These are phyloP conservation scores for Uria lomvia DNA, from an alignment of 2,113 vertebrate species.

Conservation along the genomic window DNA sequence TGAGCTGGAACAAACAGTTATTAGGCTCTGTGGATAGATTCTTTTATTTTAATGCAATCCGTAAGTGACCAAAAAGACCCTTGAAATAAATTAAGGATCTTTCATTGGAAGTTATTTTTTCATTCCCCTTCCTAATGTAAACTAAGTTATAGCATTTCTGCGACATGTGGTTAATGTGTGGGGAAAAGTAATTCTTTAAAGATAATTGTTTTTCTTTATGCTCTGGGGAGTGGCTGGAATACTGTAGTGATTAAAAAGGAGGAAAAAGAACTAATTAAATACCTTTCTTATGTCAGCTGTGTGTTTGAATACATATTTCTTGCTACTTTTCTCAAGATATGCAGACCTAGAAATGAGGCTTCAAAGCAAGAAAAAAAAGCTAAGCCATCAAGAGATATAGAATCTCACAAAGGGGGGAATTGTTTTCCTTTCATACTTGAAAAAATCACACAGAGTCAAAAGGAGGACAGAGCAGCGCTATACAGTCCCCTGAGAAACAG, in stretches of 20 bases:
- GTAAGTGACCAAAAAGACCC: background rate
- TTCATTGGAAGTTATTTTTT: background rate
- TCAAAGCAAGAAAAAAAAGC: background rate
- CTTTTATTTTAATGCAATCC: background rate
- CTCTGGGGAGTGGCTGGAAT: background rate
- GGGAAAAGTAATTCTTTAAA: background rate
- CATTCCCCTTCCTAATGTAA: background rate
- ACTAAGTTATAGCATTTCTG: background rate
- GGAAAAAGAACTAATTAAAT: background rate
- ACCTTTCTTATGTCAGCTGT: background rate
- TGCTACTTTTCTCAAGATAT: background rate
- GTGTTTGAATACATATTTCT: background rate
- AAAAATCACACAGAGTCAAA: background rate
- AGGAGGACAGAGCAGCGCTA: background rate
- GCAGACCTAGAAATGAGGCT: background rate
- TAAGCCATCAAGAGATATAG: background rate
- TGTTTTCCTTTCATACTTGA: background rate
- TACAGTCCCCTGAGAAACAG: conserved; percentile 26
- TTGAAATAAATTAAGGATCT: background rate
- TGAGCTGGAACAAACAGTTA: background rate
- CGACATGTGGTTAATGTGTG: background rate
- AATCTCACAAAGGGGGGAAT: background rate
- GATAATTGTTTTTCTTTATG: background rate
- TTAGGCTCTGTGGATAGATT: background rate
- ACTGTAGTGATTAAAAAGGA: background rate